Base-by-base conservation (phyloP, 1,140 invertebrate genomes). In the Zaprionus camerounensis region DNA sequence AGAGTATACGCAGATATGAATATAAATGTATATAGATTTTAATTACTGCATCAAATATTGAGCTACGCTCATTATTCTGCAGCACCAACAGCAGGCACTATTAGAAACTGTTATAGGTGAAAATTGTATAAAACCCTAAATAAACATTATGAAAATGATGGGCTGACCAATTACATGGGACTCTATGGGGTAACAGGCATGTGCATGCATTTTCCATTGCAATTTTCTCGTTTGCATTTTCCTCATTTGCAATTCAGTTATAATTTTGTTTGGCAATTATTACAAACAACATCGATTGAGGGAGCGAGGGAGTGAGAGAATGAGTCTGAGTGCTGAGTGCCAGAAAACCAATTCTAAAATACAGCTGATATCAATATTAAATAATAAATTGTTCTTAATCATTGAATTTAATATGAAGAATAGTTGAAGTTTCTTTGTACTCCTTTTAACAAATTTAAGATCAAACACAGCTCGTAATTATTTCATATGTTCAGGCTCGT, bases 41-140 rank as follows among this genome's bases (percentile, higher is more conserved):
- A 82, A 88, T 88, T 90, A 85, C 85, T 71, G 81, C 20, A 64
- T 71, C 85, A 84, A 85, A 90, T 76, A 90, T 72, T 84, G 67
- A 69, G 53, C 67, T 38, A 15, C 58, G 67, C 53, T 59, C 68
- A 87, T 87, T 87, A 77, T 86, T 86, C 76, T 46, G 31, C 72
- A 66, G 75, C 28, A 11, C 26, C 76, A 66, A 66, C 28, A 11
- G 31, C 17, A 6, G 49, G 34, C 15, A 12, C 17, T 46, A 15
- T n/a, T 36, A 26, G 20, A 62, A 34, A 56, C 26, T 17, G 61
- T 44, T 65, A 61, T 15, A 31, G 56, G 28, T 65, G 38, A 36
- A 49, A 56, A 56, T 53, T 46, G 53, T 57, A 31, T 55, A 36
- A 44, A 38, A 12, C 24, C 26, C 68, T 41, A 62, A 70, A 70